phyloP scores from a whole-genome alignment of 1,140 invertebrate genomes.

The Rhopalosiphum maidis region DNA sequence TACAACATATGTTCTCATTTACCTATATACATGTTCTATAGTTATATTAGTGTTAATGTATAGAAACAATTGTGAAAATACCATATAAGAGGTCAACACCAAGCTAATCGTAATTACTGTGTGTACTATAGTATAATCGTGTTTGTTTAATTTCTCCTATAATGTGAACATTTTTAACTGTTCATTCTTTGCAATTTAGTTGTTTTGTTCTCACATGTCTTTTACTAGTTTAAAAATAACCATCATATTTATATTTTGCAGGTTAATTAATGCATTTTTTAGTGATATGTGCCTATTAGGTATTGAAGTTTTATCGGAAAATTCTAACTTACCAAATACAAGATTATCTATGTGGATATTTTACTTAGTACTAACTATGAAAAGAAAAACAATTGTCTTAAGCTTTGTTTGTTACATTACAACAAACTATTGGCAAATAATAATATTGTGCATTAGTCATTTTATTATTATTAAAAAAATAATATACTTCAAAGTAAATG shows the following conservation, averaged over 20 bases:
- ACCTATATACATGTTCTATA: background rate
- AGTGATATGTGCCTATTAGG: background rate
- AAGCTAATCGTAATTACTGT: background rate
- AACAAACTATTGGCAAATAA: background rate
- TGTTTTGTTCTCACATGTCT: background rate
- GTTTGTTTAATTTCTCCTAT: background rate
- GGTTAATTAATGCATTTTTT: background rate
- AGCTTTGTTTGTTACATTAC: background rate
- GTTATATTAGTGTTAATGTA: background rate
- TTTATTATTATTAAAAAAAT: background rate
- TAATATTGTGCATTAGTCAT: background rate
- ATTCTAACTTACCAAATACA: background rate
- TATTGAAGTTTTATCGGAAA: background rate
- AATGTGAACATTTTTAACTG: background rate
- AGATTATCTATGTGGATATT: background rate
- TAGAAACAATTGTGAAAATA: background rate
- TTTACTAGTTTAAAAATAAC: background rate
- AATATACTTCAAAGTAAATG: background rate
- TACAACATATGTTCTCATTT: background rate
- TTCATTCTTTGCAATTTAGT: background rate
- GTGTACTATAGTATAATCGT: background rate
- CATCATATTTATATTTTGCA: background rate
- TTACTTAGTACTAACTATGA: background rate
- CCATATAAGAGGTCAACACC: background rate
- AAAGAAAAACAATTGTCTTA: background rate